Percentiles rank a stretch among this genome's conserved stretches.
phyloP scores from a whole-genome alignment of 2,113 vertebrate species.

The Alaudala cheleensis region DNA sequence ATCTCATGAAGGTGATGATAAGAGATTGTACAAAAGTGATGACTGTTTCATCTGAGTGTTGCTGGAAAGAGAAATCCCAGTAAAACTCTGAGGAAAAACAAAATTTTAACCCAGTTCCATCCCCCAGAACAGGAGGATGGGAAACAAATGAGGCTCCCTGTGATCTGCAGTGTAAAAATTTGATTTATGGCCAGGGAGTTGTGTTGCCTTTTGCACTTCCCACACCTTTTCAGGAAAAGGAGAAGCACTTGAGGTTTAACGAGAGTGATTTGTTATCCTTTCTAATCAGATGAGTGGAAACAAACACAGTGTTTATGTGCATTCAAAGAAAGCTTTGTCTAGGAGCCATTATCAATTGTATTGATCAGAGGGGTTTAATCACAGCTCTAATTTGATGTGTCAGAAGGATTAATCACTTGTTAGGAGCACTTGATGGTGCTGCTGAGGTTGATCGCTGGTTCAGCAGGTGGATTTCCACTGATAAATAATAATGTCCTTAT shows the following conservation, averaged over 20 bases:
- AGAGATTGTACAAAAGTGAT: not conserved
- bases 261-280: not conserved
- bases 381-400: slow-evolving; percentile 5
- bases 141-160: not conserved
- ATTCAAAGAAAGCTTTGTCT: slow-evolving; percentile 9
- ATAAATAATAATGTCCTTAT: not conserved
- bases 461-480: not conserved
- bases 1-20: not conserved
- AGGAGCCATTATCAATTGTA: not conserved
- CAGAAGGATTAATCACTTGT: not conserved
- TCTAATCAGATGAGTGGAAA: slow-evolving; percentile 48
- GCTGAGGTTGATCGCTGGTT: not conserved
- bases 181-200: not conserved
- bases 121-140: not conserved
- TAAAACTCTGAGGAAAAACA: not conserved
- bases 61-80: not conserved
- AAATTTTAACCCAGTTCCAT: not conserved
- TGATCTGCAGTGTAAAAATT: not conserved
- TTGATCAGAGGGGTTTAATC: slow-evolving; percentile 42
- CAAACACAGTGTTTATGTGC: not conserved
- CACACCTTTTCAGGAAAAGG: not conserved
- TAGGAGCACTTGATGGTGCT: not conserved
- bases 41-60: not conserved
- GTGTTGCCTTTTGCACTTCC: not conserved
- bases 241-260: not conserved